These are phyloP conservation scores for Apteryx owenii DNA, from an alignment of 2,113 vertebrate species.

Conservation along the genomic window DNA sequence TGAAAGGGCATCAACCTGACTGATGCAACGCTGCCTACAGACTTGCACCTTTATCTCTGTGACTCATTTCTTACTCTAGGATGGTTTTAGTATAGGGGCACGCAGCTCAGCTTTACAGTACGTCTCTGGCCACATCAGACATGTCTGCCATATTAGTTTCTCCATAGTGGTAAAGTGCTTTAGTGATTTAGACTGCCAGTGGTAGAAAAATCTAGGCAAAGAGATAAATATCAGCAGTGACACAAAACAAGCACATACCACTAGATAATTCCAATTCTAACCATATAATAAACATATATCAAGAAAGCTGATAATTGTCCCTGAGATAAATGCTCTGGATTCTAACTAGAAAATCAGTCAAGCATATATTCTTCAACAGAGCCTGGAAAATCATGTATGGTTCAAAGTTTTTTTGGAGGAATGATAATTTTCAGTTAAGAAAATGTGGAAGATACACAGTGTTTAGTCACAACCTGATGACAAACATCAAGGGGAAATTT, in stretches of 20 bases:
- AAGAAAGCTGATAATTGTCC: background rate
- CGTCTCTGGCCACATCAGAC: background rate
- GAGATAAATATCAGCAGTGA: background rate
- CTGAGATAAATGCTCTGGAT: background rate
- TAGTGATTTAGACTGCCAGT: background rate
- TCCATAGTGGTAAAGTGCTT: background rate
- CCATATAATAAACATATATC: background rate
- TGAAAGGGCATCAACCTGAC: background rate
- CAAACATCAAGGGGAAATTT: background rate
- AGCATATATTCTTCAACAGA: background rate
- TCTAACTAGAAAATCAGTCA: background rate
- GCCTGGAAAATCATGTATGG: background rate
- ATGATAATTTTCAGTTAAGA: background rate
- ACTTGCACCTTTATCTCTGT: background rate
- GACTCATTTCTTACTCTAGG: background rate
- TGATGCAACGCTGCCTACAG: background rate
- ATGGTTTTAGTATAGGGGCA: background rate
- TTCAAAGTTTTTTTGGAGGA: background rate
- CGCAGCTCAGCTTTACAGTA: background rate
- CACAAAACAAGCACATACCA: background rate
- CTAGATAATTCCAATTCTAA: background rate
- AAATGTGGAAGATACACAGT: background rate
- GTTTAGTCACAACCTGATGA: background rate
- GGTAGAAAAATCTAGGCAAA: background rate
- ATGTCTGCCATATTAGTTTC: background rate